These are phyloP conservation scores for Drosophila navojoa DNA, from an alignment of 1,140 invertebrate genomes.

Conservation along the genomic window DNA sequence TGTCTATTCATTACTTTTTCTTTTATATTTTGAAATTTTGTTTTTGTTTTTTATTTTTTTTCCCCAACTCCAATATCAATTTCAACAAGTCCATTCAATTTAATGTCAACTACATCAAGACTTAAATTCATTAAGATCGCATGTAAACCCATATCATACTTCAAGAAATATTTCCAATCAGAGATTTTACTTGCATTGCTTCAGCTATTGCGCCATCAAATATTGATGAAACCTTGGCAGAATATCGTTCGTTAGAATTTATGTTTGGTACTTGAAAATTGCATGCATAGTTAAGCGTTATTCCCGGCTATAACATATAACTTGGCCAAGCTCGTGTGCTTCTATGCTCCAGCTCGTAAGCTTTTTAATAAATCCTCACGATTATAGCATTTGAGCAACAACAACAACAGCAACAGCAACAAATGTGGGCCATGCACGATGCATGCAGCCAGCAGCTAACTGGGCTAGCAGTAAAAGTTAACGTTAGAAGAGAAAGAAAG, in stretches of 20 bases:
- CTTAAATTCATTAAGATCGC: no score
- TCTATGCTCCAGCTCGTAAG: neutral
- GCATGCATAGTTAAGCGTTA: conserved; percentile 9
- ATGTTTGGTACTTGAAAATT: conserved; percentile 1
- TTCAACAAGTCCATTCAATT: no score
- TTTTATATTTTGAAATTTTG: no score
- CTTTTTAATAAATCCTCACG: conserved; percentile 22
- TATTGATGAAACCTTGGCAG: neutral
- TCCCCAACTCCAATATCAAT: no score
- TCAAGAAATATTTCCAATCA: neutral
- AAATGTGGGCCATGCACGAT: conserved; percentile 10
- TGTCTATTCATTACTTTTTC: no score
- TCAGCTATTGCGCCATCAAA: neutral
- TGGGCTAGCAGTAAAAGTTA: conserved; percentile 6
- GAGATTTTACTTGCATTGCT: neutral
- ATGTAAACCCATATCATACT: no score
- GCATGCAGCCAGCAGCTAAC: no score
- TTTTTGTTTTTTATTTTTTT: no score
- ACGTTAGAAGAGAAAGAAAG: neutral
- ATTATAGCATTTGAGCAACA: conserved; percentile 12
- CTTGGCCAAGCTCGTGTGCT: neutral
- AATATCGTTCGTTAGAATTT: neutral
- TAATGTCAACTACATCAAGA: no score
- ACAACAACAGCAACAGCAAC: neutral
- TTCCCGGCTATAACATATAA: neutral